phyloP scores from a whole-genome alignment of 2,113 vertebrate species.

The Cnemophilus loriae region DNA sequence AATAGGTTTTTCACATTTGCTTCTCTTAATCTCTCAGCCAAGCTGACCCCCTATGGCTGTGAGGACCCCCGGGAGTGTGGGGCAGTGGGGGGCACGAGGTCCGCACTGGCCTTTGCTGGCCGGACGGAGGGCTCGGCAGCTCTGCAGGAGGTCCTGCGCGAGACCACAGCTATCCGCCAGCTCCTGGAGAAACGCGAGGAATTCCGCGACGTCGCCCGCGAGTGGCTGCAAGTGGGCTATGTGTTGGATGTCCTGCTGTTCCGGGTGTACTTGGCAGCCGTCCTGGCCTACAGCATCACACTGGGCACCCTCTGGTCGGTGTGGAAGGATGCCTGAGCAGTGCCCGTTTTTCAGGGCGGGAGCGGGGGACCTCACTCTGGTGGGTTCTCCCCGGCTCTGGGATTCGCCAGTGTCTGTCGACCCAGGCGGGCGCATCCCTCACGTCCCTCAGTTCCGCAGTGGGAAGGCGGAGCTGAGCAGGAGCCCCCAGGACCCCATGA shows the following conservation, averaged over 20 bases:
- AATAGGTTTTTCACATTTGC: not conserved
- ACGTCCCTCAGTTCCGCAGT: not conserved
- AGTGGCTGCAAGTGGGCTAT: constrained; percentile 93
- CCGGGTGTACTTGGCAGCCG: constrained; percentile 82
- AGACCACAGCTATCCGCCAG: constrained; percentile 82
- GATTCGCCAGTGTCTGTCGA: not conserved
- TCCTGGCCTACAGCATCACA: constrained; percentile 87
- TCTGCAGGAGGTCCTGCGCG: constrained; percentile 77
- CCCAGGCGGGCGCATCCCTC: not conserved
- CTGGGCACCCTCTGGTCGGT: constrained; percentile 90
- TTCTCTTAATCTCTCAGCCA: constrained; percentile 54
- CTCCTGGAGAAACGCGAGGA: constrained; percentile 86
- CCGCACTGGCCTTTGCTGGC: fast-evolving
- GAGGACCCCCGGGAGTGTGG: constrained; percentile 64
- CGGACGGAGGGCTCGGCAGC: constrained; percentile 53
- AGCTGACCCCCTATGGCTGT: constrained; percentile 72
- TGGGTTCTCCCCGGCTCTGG: not conserved
- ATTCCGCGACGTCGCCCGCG: constrained; percentile 80
- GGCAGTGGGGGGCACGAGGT: constrained; percentile 23
- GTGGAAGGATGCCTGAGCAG: constrained; percentile 84
- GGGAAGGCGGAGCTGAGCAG: not conserved
- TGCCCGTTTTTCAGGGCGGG: fast-evolving
- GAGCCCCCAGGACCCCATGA: not conserved
- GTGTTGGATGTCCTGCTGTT: constrained; percentile 91
- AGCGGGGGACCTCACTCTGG: no score